Evolutionary conservation across 30 jellyfish, hydroid and myxozoan genomes (phyloP).

Genomic region (Cassiopea xamachana): DNA sequence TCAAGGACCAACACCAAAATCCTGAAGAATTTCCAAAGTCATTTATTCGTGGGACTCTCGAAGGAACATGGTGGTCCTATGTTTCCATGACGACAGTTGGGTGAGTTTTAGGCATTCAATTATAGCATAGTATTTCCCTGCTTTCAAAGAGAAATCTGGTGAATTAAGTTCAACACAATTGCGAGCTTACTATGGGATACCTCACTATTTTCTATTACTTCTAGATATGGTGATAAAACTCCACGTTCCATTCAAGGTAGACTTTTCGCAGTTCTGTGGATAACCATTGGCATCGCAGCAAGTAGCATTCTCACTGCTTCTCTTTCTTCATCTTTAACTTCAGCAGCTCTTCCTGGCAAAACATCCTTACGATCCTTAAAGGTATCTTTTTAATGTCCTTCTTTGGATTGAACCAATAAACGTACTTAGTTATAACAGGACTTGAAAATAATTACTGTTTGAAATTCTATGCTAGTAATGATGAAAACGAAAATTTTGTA

Average conservation of each 20-base stretch:
- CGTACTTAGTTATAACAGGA: too few relatives aligned
- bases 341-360: constrained; percentile 45
- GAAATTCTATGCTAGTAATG: too few relatives aligned
- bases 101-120: constrained; percentile 17
- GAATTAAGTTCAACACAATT: background rate
- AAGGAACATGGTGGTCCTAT: constrained; percentile 72
- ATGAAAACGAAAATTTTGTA: too few relatives aligned
- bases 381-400: background rate
- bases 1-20: constrained; percentile 41
- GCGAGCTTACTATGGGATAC: background rate
- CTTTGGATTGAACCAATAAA: background rate
- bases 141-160: background rate
- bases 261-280: constrained; percentile 49
- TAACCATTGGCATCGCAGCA: constrained; percentile 48
- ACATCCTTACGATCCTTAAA: constrained; percentile 1
- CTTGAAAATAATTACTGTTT: too few relatives aligned
- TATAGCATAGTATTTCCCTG: background rate
- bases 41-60: constrained; percentile 10
- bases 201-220: background rate
- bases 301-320: constrained; percentile 61
- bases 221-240: constrained; percentile 57
- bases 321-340: constrained; percentile 59
- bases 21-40: constrained; percentile 44
- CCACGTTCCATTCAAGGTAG: constrained; percentile 44
- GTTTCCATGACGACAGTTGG: constrained; percentile 74